Conservation (phyloP, 2,113 vertebrate genomes). For the Amphiprion ocellaris region DNA sequence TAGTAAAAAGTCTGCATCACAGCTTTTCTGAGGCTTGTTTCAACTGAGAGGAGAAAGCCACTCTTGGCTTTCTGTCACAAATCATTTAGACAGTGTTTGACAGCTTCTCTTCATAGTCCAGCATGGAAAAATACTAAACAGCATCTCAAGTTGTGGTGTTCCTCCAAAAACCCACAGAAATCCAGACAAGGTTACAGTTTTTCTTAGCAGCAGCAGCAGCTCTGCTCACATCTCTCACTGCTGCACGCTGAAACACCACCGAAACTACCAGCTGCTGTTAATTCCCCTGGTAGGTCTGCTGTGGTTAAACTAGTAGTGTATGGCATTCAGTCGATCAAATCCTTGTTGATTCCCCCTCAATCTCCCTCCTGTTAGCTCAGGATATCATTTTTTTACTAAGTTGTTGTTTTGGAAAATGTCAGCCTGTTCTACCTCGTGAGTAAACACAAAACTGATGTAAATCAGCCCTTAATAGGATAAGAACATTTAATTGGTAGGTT, state of each 20-base stretch:
- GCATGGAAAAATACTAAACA: background rate
- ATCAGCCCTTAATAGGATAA: background rate
- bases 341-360: too few species aligned
- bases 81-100: background rate
- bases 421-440: too few species aligned
- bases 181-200: background rate
- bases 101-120: background rate
- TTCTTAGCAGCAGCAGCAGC: too few species aligned
- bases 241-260: background rate
- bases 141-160: background rate
- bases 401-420: too few species aligned
- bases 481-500: background rate
- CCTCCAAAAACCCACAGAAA: background rate
- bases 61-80: too few species aligned
- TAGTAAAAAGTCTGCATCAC: too few species aligned
- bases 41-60: too few species aligned
- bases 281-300: background rate
- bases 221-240: background rate
- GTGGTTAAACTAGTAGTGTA: too few species aligned
- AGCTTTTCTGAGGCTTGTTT: too few species aligned
- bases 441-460: background rate
- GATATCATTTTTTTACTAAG: too few species aligned
- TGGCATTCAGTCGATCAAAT: too few species aligned
- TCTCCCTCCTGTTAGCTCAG: too few species aligned
- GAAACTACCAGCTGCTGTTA: background rate